Evolutionary conservation across 2,888 invertebrate species (phyloP).

Genomic region (Plebejus argus): DNA sequence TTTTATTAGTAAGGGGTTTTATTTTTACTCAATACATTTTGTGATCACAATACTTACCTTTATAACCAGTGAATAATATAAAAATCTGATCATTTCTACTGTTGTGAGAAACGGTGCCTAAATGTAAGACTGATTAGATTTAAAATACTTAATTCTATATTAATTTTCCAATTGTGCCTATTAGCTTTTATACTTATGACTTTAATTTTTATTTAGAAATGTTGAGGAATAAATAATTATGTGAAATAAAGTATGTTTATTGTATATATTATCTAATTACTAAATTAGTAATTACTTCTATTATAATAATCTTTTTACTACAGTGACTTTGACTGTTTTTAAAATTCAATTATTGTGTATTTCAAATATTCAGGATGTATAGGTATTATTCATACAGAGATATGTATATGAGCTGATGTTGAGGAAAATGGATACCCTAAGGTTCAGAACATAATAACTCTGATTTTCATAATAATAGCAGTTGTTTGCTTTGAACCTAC

Average conservation of each 20-base stretch:
- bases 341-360: too few species aligned
- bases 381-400: too few species aligned
- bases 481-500: too few species aligned
- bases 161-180: slow-evolving; percentile 42
- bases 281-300: neutral
- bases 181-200: slow-evolving; percentile 1
- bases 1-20: too few species aligned
- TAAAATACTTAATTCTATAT: slow-evolving; percentile 44
- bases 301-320: neutral
- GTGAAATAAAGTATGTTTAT: neutral
- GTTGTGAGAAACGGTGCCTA: slow-evolving; percentile 60
- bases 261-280: neutral
- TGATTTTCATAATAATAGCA: too few species aligned
- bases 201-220: neutral
- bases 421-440: too few species aligned
- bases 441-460: too few species aligned
- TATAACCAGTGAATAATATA: slow-evolving; percentile 32
- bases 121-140: slow-evolving; percentile 66
- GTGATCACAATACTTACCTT: neutral
- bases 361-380: too few species aligned
- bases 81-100: slow-evolving; percentile 33
- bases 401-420: too few species aligned
- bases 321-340: neutral
- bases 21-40: neutral
- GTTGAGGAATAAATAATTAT: neutral